Evolutionary conservation across 1,140 invertebrate genomes (phyloP), one percentile per base, ranked within the genome.

Genomic region (Drosophila bocqueti): DNA sequence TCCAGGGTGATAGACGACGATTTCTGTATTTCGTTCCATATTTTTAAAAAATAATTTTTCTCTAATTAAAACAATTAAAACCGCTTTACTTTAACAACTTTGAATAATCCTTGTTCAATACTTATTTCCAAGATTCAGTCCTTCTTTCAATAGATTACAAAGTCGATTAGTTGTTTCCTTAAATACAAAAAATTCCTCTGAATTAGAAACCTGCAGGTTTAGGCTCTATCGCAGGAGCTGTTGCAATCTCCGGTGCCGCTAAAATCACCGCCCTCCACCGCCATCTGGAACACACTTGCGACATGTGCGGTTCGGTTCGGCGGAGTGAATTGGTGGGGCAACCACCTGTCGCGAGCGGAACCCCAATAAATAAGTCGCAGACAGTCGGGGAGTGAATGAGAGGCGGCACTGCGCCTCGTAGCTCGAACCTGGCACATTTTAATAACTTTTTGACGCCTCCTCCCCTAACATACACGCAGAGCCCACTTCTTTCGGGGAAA

Each of bases 321-420:
- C 40, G 36, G 29, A 69, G 60, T 52, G 62, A 52, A 43, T 60
- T 73, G 69, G 69, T 38, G 69, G 69, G 84, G 80, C 63, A 89
- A 84, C 84, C 84, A 89, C 85, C 84, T 87, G 84, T 87, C 84
- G 84, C 84, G 85, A 81, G 40, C 49, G 67, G 74, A 72, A 67
- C 75, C 57, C 65, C 75, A 78, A 78, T 78, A 78, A 78, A 78
- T 78, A 78, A 78, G 74, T 58, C 49, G 31, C 74, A 78, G 75
- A 78, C 75, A 75, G 59, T 55, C 34, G 75, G 50, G 49, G 16
- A 60, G 55, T 50, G 34, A 54, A 59, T 45, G 24, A 43, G 58
- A 54, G 26, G 16, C 16, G 26, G 26, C 36, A 68, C 11, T 49
- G 47, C 24, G 62, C 15, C 57, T 55, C 36, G 38, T 57, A 45